A percentile compares a stretch with the other conserved stretches of the same genome.
Conservation (phyloP, 2,888 invertebrate genomes). For the Onthophagus sagittarius region DNA sequence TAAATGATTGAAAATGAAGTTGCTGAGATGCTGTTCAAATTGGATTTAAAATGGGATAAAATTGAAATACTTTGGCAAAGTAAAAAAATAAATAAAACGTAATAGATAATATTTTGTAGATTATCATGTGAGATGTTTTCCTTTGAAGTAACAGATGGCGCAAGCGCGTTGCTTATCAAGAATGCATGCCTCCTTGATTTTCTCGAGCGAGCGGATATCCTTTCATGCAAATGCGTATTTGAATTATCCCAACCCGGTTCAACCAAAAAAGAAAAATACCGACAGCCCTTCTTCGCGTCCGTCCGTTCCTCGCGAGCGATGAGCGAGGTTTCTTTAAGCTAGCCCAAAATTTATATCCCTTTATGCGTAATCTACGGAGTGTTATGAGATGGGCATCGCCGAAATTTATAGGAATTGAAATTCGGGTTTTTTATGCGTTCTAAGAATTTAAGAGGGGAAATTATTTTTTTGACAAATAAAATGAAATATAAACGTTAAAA, state of each 20-base stretch:
- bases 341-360: not conserved
- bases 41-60: no score
- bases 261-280: not conserved
- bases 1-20: no score
- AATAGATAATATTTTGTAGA: not conserved
- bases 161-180: slow-evolving; percentile 15
- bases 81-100: no score
- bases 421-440: not conserved
- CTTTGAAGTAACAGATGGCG: not conserved
- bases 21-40: no score
- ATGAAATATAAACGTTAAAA: not conserved
- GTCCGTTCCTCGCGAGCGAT: not conserved
- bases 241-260: not conserved
- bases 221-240: not conserved
- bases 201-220: slow-evolving; percentile 16
- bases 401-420: not conserved
- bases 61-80: no score
- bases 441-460: not conserved
- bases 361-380: not conserved
- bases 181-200: slow-evolving; percentile 22
- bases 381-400: not conserved
- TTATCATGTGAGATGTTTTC: not conserved
- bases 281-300: not conserved
- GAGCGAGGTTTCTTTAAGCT: not conserved
- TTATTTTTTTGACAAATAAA: not conserved